Base-by-base conservation (phyloP, 2,113 vertebrate genomes). In the Trematocara marginatum region DNA sequence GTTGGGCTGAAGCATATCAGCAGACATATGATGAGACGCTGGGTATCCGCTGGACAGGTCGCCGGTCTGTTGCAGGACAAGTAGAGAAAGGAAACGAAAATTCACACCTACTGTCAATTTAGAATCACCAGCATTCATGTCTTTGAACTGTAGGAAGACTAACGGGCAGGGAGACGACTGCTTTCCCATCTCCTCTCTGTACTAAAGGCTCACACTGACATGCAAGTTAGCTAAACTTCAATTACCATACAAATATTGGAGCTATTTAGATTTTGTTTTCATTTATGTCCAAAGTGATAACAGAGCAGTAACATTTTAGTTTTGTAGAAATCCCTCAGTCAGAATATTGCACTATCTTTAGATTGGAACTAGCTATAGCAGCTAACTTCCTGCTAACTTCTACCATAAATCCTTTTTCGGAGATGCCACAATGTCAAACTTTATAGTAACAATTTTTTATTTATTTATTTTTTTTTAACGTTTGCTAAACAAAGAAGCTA, bases 401-500 rank as follows among this genome's bases (percentile, higher is more conserved):
- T 31, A 31, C 56, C 5, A 31, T 59, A 59, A 59, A 59, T 31
- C 7, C 56, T 9, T 59, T 59, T 9, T 31, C 4, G 16, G 26
- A 13, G 54, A 16, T 57, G 54, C 26, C 54, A 57, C 54, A 15
- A 57, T 57, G 26, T 57, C 4, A 57, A 57, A 59, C 56, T 31
- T 31, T 31, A 59, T 59, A 9, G 0, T 57, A 31, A 57, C 56
- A 8, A 5, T 1, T 23, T 23, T 23, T 23, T 23, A 2, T 23
- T 23, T 23, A n/a, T n/a, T 23, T 2, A 2, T 2, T 4, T 29
- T 12, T 13, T 31, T 1, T 57, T 1, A 3, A 57, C 0, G 0
- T 57, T 57, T 31, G 7, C 26, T 31, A 59, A 59, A 16, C 7
- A 31, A 59, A 6, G 4, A 31, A 31, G 56, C 13, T 31, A 59